Evolutionary conservation across 2,113 vertebrate genomes (phyloP).

Genomic region (Monarcha castaneiventris): DNA sequence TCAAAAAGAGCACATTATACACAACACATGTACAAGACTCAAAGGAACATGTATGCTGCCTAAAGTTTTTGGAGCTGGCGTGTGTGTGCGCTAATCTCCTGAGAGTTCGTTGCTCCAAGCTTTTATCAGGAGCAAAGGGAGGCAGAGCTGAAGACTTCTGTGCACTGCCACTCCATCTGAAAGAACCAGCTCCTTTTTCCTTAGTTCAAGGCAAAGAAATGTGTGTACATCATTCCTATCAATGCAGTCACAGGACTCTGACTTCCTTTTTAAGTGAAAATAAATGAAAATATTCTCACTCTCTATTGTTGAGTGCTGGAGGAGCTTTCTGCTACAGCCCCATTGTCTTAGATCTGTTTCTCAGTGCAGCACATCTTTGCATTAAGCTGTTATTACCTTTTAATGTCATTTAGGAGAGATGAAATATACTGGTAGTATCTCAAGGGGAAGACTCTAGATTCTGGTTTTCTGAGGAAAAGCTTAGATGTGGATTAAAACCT

Average conservation of each 20-base stretch:
- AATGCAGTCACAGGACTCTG: conserved; percentile 44
- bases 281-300: conserved; percentile 23
- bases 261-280: conserved; percentile 45
- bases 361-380: background rate
- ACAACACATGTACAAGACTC: conserved; percentile 46
- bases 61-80: conserved; percentile 42
- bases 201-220: conserved; percentile 58
- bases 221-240: conserved; percentile 34
- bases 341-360: conserved; percentile 35
- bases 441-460: background rate
- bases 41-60: conserved; percentile 61
- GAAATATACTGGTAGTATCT: background rate
- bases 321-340: background rate
- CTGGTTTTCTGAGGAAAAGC: background rate
- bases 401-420: background rate
- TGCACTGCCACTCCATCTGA: conserved; percentile 48
- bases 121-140: conserved; percentile 56
- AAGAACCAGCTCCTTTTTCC: conserved; percentile 56
- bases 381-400: background rate
- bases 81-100: conserved; percentile 40
- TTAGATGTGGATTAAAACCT: background rate
- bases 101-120: conserved; percentile 40
- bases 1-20: conserved; percentile 46
- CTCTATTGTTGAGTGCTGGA: background rate
- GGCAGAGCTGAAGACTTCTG: conserved; percentile 21